Evolutionary conservation across 2,113 vertebrate species (phyloP), one percentile per base, ranked within the genome.

Genomic region (Dryoscopus gambensis): DNA sequence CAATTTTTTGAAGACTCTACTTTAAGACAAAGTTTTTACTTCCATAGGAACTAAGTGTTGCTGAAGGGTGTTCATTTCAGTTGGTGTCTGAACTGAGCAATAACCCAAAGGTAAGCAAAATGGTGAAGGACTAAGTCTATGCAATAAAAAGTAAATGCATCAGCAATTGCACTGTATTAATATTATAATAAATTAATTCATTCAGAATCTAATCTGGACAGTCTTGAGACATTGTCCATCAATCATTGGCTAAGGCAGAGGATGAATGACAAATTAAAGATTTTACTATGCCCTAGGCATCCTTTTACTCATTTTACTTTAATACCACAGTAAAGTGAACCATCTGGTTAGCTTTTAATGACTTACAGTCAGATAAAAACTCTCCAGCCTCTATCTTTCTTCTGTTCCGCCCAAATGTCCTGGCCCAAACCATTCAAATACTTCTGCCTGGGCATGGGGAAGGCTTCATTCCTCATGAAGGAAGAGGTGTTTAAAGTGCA

Each of bases 301-400:
- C 71, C 75, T 97, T 97, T 93, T 82, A 92, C 75, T 97, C 97
- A 90, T 98, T 98, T 96, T 95, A 91, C 49, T 97, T 97, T 97
- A 97, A 98, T 95, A 95, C 47, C 78, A 67, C 75, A 90, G 69
- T 97, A 97, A 98, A 96, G 82, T 92, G 97, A 98, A 97, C 95
- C 93, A 97, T 96, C 94, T 97, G 94, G 86, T 88, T 96, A 74
- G 77, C 67, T 93, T 96, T 95, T 94, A 98, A 97, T 25, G 82
- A 95, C 96, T 90, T 92, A 50, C 57, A 91, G 78, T 94, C 59
- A 95, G 85, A 93, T 82, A 95, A 97, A 97, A 97, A 91, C 86
- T 70, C 85, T 30, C 27, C 46, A 74, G 55, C 15, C 30, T 39
- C 50, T 82, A 15, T n/a, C 46, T 73, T 40, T 77, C 46, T 55